phyloP scores from a whole-genome alignment of 2,113 vertebrate genomes.

The Eidolon helvum region DNA sequence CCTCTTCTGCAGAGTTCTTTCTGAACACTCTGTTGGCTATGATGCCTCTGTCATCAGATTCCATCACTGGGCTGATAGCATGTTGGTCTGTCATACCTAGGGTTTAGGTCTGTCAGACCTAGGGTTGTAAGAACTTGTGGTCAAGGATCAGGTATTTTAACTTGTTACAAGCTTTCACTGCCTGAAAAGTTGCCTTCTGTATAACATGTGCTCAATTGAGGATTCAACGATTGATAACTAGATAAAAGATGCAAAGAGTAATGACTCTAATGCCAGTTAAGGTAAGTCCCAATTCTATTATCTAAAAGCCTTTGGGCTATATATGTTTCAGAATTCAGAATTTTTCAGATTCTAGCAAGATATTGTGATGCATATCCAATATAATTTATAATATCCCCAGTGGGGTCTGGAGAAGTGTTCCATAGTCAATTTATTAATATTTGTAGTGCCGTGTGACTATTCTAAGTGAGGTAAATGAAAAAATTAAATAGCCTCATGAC shows the following conservation, averaged over 20 bases:
- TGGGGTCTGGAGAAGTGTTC: not conserved
- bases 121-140: not conserved
- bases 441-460: not conserved
- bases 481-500: not conserved
- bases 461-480: not conserved
- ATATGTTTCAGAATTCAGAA: not conserved
- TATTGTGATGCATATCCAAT: not conserved
- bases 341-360: conserved; percentile 31
- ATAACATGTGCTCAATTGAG: not conserved
- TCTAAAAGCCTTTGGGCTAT: not conserved
- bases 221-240: not conserved
- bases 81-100: not conserved
- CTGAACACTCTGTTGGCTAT: not conserved
- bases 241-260: not conserved
- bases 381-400: not conserved
- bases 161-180: not conserved
- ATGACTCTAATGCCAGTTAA: not conserved
- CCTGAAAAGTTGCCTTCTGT: not conserved
- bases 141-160: not conserved
- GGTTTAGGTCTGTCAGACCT: not conserved
- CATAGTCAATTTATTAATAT: not conserved
- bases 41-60: not conserved
- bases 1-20: not conserved
- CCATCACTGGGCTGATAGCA: not conserved
- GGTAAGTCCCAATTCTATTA: not conserved